Evolutionary conservation across 2,888 invertebrate species (phyloP).

Genomic region (Drosophila prolongata): DNA sequence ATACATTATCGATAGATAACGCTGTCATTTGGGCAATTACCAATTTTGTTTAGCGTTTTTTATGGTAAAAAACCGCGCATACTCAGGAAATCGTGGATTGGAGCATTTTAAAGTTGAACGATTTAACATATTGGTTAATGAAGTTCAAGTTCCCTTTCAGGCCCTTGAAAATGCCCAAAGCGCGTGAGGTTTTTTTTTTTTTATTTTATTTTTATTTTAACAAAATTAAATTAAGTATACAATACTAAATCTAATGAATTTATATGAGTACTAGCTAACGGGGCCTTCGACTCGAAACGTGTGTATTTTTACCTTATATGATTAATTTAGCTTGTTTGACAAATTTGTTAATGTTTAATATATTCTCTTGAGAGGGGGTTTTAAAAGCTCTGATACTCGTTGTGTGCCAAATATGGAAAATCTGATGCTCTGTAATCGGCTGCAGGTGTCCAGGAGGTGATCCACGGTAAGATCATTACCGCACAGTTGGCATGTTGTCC

Average conservation of each 20-base stretch:
- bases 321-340: not conserved
- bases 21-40: conserved; percentile 6
- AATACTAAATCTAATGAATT: not conserved
- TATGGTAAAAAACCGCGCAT: conserved; percentile 5
- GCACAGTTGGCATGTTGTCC: not conserved
- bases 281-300: not conserved
- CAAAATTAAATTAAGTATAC: not conserved
- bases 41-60: conserved; percentile 3
- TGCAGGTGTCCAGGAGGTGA: not conserved
- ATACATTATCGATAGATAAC: conserved; percentile 7
- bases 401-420: not conserved
- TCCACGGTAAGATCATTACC: not conserved
- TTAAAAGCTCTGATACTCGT: not conserved
- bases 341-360: not conserved
- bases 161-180: too few relatives aligned
- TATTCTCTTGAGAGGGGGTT: not conserved
- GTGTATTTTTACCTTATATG: not conserved
- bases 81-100: conserved; percentile 1
- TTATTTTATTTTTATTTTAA: not conserved
- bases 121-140: too few relatives aligned
- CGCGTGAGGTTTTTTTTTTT: too few relatives aligned
- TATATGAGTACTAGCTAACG: not conserved
- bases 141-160: too few relatives aligned
- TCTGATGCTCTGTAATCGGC: not conserved
- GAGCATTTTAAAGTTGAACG: too few relatives aligned